Percentiles rank a stretch among this genome's conserved stretches.
Evolutionary conservation across 2,888 invertebrate species (phyloP).

Genomic region (Cosmia pyralina): DNA sequence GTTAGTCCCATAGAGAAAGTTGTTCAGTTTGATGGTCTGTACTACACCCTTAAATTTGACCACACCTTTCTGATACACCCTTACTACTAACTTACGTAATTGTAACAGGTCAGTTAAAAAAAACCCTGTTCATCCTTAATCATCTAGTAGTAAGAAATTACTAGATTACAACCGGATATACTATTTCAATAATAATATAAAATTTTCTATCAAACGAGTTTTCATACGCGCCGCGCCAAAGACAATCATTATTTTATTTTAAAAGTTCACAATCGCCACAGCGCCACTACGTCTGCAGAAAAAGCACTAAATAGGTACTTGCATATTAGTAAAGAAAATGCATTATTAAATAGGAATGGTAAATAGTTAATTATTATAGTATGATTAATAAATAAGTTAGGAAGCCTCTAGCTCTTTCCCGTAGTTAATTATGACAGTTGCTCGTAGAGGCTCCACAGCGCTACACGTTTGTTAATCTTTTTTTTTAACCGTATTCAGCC

Average conservation of each 20-base stretch:
- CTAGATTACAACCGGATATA: not conserved
- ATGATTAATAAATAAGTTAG: constrained; percentile 13
- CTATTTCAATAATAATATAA: constrained; percentile 9
- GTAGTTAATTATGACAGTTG: constrained; percentile 57
- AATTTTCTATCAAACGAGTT: constrained; percentile 11
- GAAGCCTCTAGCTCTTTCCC: constrained; percentile 12
- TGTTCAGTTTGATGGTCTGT: too few species aligned
- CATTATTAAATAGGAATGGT: constrained; percentile 14
- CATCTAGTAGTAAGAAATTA: not conserved
- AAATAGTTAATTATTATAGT: constrained; percentile 24
- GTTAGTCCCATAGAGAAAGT: too few species aligned
- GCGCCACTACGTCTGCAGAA: constrained; percentile 9
- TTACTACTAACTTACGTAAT: too few species aligned
- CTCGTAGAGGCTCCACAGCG: constrained; percentile 51
- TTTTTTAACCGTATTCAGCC: constrained; percentile 11
- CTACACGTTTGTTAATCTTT: constrained; percentile 47
- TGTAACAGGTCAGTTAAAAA: not conserved
- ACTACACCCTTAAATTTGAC: too few species aligned
- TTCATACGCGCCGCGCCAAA: not conserved
- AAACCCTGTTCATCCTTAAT: not conserved
- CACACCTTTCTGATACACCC: too few species aligned
- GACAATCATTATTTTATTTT: constrained; percentile 6
- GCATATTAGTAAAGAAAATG: constrained; percentile 20
- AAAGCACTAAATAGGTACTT: not conserved
- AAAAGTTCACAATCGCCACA: constrained; percentile 9